Evolutionary conservation across 2,797 vertebrate species (phyloP).

Genomic region (Sebastes itinus): DNA sequence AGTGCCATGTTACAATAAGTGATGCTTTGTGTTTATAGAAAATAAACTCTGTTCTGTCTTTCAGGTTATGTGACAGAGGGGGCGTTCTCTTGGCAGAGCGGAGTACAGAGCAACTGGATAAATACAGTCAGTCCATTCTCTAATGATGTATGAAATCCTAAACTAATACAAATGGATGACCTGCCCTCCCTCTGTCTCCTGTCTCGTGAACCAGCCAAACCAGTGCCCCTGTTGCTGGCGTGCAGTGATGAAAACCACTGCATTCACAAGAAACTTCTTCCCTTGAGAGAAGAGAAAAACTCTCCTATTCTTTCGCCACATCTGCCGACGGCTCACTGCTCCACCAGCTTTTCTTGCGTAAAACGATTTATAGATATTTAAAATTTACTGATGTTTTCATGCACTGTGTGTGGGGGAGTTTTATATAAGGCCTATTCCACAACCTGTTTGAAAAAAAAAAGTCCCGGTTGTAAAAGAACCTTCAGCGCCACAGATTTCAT

Average conservation of each 20-base stretch:
- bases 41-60: slow-evolving; percentile 12
- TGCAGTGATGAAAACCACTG: slow-evolving; percentile 86
- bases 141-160: slow-evolving; percentile 58
- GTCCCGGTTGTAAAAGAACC: slow-evolving; percentile 67
- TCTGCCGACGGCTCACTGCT: slow-evolving; percentile 88
- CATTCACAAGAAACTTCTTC: slow-evolving; percentile 88
- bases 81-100: slow-evolving; percentile 19
- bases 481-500: slow-evolving; percentile 72
- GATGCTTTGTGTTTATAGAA: neutral
- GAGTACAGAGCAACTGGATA: slow-evolving; percentile 5
- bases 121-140: slow-evolving; percentile 29
- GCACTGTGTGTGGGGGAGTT: slow-evolving; percentile 70
- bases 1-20: slow-evolving; percentile 5
- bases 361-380: slow-evolving; percentile 92
- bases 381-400: slow-evolving; percentile 89
- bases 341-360: slow-evolving; percentile 87
- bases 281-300: slow-evolving; percentile 83
- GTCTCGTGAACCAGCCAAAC: slow-evolving; percentile 45
- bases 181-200: slow-evolving; percentile 29
- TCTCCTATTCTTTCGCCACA: slow-evolving; percentile 83
- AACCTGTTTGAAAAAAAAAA: slow-evolving; percentile 53
- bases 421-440: slow-evolving; percentile 82
- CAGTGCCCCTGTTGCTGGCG: slow-evolving; percentile 51
- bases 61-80: slow-evolving; percentile 17
- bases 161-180: slow-evolving; percentile 50